phyloP scores from a whole-genome alignment of 2,797 vertebrate genomes.

The Vultur gryphus region DNA sequence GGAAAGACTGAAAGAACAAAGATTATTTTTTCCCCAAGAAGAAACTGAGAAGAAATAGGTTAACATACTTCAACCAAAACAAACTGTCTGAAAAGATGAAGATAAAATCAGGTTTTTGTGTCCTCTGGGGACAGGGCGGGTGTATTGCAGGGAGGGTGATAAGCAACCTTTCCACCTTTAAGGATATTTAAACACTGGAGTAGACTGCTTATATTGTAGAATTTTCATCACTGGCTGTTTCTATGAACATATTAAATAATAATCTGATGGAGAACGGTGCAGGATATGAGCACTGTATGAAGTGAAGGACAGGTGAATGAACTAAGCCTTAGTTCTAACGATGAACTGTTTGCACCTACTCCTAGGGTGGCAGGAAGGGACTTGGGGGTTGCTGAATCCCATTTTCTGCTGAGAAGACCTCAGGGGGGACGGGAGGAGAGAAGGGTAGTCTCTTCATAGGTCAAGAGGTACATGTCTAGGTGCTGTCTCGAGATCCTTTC shows the following conservation, averaged over 20 bases:
- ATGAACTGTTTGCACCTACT: neutral
- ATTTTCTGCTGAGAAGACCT: neutral
- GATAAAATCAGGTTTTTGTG: neutral
- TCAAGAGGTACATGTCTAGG: neutral
- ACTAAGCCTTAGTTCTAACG: neutral
- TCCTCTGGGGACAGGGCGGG: neutral
- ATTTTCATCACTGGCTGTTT: neutral
- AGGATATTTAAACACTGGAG: neutral
- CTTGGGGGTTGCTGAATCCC: neutral
- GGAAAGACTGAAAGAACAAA: neutral
- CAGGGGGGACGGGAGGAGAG: neutral
- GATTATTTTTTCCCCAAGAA: neutral
- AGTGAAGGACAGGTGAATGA: neutral
- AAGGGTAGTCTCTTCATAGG: neutral
- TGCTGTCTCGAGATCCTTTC: neutral
- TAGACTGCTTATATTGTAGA: neutral
- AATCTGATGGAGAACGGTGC: neutral
- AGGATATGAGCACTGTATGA: neutral
- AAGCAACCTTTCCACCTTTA: neutral
- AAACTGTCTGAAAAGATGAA: neutral
- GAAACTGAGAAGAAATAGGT: neutral
- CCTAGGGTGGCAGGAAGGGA: neutral
- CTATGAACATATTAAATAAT: neutral
- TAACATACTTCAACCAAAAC: neutral
- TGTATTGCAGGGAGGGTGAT: neutral